A percentile compares a stretch with the other conserved stretches of the same genome.
phyloP scores from a whole-genome alignment of 2,888 invertebrate genomes.

The Aphodius granarius region DNA sequence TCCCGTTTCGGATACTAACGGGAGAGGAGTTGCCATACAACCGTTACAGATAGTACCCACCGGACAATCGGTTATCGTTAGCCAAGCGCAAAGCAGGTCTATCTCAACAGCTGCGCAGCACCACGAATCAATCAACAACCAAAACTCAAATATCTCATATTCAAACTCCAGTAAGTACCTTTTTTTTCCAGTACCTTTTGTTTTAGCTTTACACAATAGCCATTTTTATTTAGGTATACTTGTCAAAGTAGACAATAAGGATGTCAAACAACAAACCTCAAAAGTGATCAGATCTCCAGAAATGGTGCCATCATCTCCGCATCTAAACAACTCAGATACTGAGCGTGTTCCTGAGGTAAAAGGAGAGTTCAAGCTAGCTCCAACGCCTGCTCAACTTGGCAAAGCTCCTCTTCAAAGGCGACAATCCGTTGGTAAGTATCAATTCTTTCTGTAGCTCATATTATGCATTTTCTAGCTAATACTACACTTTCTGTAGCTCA shows the following conservation, averaged over 20 bases:
- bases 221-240: constrained; percentile 24
- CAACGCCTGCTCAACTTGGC: constrained; percentile 93
- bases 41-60: constrained; percentile 47
- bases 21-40: constrained; percentile 44
- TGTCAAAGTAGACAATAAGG: constrained; percentile 29
- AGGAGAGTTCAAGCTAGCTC: constrained; percentile 75
- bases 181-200: neutral
- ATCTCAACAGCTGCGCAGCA: neutral
- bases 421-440: constrained; percentile 72
- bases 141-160: constrained; percentile 16
- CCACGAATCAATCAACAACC: too few relatives aligned
- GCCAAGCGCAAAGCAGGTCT: constrained; percentile 49
- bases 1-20: constrained; percentile 52
- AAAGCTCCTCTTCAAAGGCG: constrained; percentile 86
- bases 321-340: constrained; percentile 27
- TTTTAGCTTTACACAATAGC: constrained; percentile 3
- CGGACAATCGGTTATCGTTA: constrained; percentile 61
- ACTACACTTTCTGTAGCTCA: too few relatives aligned
- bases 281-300: constrained; percentile 34
- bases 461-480: neutral
- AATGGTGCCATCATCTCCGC: constrained; percentile 37
- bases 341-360: constrained; percentile 32
- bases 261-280: constrained; percentile 28
- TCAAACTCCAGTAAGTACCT: neutral
- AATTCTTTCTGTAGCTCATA: neutral